Base-by-base conservation (phyloP, 2,797 vertebrate species). In the Ceryle rudis region DNA sequence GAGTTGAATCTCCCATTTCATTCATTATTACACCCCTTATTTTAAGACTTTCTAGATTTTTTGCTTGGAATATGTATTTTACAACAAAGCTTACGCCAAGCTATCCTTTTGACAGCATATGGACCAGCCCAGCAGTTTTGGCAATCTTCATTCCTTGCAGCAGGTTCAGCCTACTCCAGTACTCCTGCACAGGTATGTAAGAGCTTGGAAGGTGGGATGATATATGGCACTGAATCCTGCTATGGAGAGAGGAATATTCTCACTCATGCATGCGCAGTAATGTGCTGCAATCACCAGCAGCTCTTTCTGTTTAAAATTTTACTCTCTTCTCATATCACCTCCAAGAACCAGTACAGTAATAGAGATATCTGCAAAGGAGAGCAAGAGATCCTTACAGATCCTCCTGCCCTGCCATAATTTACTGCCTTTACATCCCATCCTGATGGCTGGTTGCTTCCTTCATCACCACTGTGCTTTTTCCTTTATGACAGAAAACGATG, bases 401-500 rank as follows among this genome's bases (percentile, higher is more conserved):
- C 82, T 67, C 85, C 92, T 61, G 49, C 81, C 52, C 66, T 10
- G 37, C 44, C 10, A 11, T 77, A 81, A 93, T 93, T 95, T 88
- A 84, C 67, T 81, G 71, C 93, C 72, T 81, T 95, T 89, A 84
- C 70, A 70, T 77, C 82, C 94, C 89, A 81, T 79, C 90, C 88
- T 61, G 69, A 94, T 83, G 71, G 26, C 62, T 78, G 87, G 54
- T 75, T 60, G 49, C 95, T 96, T 82, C 87, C 95, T 95, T 82
- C 94, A 64, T 66, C 95, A 92, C 90, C 73, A 75, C 67, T 39
- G 7, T 62, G 66, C 90, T 97, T 91, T 94, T 91, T 93, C 94
- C 91, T 95, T 97, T 94, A 86, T 73, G 95, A 95, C 95, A 96
- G 89, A 92, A 96, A 94, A 91, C 22, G 25, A 95, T 86, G 90